phyloP scores from a whole-genome alignment of 2,888 invertebrate genomes.

The Erebia palarica region DNA sequence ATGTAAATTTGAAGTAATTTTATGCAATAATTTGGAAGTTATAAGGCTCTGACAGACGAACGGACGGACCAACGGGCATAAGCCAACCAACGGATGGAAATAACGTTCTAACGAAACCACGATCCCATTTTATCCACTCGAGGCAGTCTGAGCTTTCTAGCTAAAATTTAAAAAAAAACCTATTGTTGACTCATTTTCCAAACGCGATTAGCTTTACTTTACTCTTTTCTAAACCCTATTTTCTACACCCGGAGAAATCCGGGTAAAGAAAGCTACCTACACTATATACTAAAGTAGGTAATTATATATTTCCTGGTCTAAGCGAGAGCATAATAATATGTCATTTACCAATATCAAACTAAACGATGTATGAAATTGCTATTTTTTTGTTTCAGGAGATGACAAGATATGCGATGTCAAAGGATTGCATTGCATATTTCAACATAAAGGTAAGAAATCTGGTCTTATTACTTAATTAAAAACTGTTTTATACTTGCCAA shows the following conservation, averaged over 20 bases:
- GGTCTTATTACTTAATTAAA: neutral
- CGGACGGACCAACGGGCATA: too few species aligned
- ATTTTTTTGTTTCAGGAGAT: constrained; percentile 60
- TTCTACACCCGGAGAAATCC: neutral
- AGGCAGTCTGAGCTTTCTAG: too few species aligned
- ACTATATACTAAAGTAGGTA: too few species aligned
- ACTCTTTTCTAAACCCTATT: neutral
- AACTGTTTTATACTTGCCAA: neutral
- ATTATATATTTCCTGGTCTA: neutral
- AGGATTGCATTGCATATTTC: constrained; percentile 84
- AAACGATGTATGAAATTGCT: constrained; percentile 1
- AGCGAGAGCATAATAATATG: neutral
- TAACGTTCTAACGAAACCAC: too few species aligned
- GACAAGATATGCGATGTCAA: constrained; percentile 83
- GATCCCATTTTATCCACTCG: too few species aligned
- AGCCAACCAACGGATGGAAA: too few species aligned
- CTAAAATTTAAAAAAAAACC: too few species aligned
- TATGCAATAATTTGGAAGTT: too few species aligned
- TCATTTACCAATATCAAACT: neutral
- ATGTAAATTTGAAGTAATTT: too few species aligned
- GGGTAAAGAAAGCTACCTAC: too few species aligned
- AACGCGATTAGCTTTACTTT: neutral
- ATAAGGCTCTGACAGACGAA: too few species aligned
- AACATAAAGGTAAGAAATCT: constrained; percentile 73
- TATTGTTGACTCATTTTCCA: too few species aligned